phyloP scores from a whole-genome alignment of 2,113 vertebrate genomes.

The Narcine bancroftii region DNA sequence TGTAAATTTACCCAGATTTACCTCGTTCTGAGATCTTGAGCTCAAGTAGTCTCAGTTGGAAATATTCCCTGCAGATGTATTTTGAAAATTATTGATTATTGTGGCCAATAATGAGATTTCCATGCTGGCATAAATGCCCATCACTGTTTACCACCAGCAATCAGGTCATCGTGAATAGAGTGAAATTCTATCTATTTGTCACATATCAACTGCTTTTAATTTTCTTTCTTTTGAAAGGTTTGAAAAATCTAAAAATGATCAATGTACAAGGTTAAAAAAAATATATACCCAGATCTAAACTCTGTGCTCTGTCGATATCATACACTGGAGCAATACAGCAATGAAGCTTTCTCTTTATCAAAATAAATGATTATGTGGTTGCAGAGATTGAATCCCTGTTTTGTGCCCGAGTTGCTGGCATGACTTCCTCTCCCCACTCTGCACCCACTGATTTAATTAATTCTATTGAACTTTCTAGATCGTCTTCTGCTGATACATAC shows the following conservation, averaged over 20 bases:
- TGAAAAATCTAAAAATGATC: neutral
- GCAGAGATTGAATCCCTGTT: neutral
- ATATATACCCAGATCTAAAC: neutral
- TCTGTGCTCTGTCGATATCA: neutral
- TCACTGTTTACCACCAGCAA: too few species aligned
- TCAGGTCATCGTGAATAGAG: neutral
- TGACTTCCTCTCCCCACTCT: neutral
- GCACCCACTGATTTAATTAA: conserved; percentile 9
- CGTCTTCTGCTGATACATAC: neutral
- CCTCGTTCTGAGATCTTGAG: neutral
- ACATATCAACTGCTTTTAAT: neutral
- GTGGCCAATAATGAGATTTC: neutral
- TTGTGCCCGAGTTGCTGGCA: neutral
- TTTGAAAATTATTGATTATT: neutral
- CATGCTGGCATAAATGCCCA: too few species aligned
- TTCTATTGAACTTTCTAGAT: neutral
- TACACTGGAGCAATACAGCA: neutral
- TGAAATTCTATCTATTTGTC: neutral
- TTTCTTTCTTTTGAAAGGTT: neutral
- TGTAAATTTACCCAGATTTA: neutral
- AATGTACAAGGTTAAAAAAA: neutral
- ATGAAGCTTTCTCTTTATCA: neutral
- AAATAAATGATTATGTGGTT: neutral
- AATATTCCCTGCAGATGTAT: neutral
- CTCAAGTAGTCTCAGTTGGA: conserved; percentile 1